phyloP scores from a whole-genome alignment of 2,888 invertebrate genomes.

The Ecliptopera silaceata region DNA sequence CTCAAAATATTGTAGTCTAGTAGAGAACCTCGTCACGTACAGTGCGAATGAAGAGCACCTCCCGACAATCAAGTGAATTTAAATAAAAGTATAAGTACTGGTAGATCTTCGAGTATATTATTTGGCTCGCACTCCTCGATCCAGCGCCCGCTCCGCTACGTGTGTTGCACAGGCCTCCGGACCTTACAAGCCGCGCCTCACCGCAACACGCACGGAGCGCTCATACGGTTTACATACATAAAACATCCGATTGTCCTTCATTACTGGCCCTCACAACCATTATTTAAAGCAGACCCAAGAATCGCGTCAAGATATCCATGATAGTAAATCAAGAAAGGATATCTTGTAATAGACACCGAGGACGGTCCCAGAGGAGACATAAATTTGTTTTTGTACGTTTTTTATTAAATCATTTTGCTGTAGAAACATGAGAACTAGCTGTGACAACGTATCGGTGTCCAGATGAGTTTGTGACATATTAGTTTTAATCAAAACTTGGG shows the following conservation, averaged over 20 bases:
- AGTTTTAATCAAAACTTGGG: conserved; percentile 18
- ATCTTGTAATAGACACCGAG: conserved; percentile 77
- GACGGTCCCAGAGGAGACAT: conserved; percentile 70
- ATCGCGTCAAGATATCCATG: conserved; percentile 56
- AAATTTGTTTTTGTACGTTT: conserved; percentile 74
- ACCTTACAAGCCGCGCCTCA: no score
- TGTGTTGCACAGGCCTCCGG: no score
- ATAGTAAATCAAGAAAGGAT: conserved; percentile 78
- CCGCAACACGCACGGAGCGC: no score
- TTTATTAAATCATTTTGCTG: conserved; percentile 73
- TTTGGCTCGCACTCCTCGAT: no score
- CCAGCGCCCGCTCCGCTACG: no score
- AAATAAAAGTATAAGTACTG: no score
- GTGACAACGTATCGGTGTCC: conserved; percentile 47
- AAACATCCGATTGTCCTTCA: conserved; percentile 46
- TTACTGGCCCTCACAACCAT: conserved; percentile 59
- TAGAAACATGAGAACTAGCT: conserved; percentile 47
- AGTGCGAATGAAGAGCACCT: no score
- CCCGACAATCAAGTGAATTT: no score
- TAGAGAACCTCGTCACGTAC: no score
- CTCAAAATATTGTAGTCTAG: no score
- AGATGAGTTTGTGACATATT: conserved; percentile 53
- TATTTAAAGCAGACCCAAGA: conserved; percentile 54
- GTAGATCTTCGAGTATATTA: no score
- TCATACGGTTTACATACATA: no score